phyloP scores from a whole-genome alignment of 2,888 invertebrate species.

The Odontocolon sp. region DNA sequence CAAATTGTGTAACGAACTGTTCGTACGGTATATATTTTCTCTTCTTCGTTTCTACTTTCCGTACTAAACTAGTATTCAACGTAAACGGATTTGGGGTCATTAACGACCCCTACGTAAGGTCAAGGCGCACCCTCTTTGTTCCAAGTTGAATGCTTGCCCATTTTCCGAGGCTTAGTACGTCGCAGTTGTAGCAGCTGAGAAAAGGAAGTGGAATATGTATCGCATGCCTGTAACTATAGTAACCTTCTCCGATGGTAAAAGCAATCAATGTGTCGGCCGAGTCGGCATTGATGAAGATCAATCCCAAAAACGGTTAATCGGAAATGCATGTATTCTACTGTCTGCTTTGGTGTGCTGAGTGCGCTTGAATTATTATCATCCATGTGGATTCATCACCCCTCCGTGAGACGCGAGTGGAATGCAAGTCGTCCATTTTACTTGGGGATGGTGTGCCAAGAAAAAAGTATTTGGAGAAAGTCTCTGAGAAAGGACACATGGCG shows the following conservation, averaged over 20 bases:
- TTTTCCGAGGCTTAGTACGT: conserved; percentile 18
- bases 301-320: too few species aligned
- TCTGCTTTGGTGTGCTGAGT: not conserved
- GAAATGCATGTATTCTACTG: conserved; percentile 33
- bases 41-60: too few species aligned
- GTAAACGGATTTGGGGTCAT: conserved; percentile 80
- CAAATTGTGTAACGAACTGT: too few species aligned
- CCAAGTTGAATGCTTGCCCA: not conserved
- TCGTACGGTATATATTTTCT: too few species aligned
- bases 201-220: conserved; percentile 19
- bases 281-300: conserved; percentile 69
- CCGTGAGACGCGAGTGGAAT: conserved; percentile 17
- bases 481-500: too few species aligned
- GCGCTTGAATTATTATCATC: conserved; percentile 20
- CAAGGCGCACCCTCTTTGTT: conserved; percentile 50
- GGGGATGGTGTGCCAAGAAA: too few species aligned
- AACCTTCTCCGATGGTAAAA: conserved; percentile 55
- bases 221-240: not conserved
- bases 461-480: too few species aligned
- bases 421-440: conserved; percentile 28
- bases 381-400: conserved; percentile 19
- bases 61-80: too few species aligned
- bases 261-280: conserved; percentile 71
- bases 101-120: conserved; percentile 72
- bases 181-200: too few species aligned